phyloP scores from a whole-genome alignment of 2,797 vertebrate genomes.

The Rhynchonycteris naso region DNA sequence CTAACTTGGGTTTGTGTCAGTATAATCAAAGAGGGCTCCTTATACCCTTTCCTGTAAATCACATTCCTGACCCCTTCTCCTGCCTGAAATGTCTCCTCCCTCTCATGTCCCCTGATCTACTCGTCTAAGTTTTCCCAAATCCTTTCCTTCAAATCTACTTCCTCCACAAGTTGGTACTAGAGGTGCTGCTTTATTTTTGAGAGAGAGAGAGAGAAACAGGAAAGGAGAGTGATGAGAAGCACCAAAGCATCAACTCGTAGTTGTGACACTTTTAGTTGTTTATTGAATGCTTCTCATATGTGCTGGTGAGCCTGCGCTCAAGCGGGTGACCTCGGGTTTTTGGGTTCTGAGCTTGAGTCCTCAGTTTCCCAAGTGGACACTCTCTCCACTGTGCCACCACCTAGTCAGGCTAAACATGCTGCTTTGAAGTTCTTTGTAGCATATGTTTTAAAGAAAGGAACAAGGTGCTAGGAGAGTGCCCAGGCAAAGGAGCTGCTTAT shows the following conservation, averaged over 20 bases:
- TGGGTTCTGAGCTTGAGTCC: too few relatives aligned
- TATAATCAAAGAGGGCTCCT: background rate
- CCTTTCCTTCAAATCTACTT: background rate
- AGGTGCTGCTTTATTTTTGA: background rate
- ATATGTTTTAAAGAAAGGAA: background rate
- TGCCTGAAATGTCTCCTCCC: background rate
- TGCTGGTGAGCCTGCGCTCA: too few relatives aligned
- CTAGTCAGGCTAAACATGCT: too few relatives aligned
- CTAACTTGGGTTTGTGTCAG: background rate
- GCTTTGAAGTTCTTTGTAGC: background rate
- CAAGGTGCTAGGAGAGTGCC: too few relatives aligned
- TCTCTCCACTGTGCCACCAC: too few relatives aligned
- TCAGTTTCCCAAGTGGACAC: too few relatives aligned
- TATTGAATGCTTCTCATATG: too few relatives aligned
- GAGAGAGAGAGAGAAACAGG: too few relatives aligned
- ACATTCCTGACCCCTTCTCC: background rate
- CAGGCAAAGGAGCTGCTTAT: background rate
- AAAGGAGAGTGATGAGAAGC: too few relatives aligned
- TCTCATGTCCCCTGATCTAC: background rate
- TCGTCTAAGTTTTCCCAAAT: background rate
- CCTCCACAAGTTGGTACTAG: background rate
- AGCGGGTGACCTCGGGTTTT: too few relatives aligned
- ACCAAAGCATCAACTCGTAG: too few relatives aligned
- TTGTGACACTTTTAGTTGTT: too few relatives aligned
- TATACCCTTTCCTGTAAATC: background rate